Evolutionary conservation across 1,140 invertebrate species (phyloP), one percentile per base, ranked within the genome.

Genomic region (Drosophila paulistorum): DNA sequence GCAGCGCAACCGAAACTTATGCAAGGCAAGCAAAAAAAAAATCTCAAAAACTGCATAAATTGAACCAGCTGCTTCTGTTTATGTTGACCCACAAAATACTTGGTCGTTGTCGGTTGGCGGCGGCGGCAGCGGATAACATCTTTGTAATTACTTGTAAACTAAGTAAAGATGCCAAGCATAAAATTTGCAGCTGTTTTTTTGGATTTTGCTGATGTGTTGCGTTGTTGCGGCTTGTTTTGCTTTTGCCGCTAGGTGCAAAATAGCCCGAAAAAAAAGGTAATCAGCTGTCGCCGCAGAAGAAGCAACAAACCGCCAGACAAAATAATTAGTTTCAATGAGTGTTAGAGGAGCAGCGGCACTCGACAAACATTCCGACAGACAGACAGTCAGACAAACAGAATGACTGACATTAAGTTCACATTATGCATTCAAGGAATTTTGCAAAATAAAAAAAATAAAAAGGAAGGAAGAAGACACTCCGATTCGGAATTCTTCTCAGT

Each of bases 281-380:
- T 87, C 80, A 89, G 80, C 84, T 77, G 82, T 17, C 51, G 11
- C 37, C 10, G 37, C 37, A 39, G 10, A 11, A 39, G 11, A 39
- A 39, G 37, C 37, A 39, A 4, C 37, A 39, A 39, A 39, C 37
- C 37, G 59, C 63, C 65, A 51, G 59, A 82, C 71, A 64, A 77
- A 77, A 84, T 81, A 87, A 89, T 89, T 87, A 84, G 79, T 80
- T 89, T 70, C 73, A 87, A 79, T 74, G 69, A 73, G 37, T 39
- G 37, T 11, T 37, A 37, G 35, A 37, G 35, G 35, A 37, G 35
- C 14, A 20, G 14, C 45, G 66, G 66, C 74, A 83, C 83, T 87
- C 68, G 75, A 62, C 41, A 71, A 63, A 67, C 67, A 81, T 67
- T 60, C 62, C 58, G 37, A 68, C 68, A 65, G 68, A 42, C 71